Conservation (phyloP, 2,113 vertebrate genomes). For the Onychorhynchus coronatus region DNA sequence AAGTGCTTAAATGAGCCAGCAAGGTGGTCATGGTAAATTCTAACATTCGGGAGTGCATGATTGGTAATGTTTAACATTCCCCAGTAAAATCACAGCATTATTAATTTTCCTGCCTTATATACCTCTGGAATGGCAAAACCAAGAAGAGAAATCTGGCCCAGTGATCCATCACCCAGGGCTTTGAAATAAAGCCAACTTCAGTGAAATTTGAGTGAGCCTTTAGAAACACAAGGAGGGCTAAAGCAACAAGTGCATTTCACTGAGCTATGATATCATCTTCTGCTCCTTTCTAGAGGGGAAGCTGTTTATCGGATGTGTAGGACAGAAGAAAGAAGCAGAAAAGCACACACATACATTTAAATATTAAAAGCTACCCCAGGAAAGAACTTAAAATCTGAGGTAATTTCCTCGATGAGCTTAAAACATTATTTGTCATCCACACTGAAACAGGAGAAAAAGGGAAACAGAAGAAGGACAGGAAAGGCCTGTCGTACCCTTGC, state of each 20-base stretch:
- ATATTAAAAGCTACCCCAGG: slow-evolving; percentile 32
- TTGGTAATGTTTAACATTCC: not conserved
- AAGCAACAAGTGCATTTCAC: slow-evolving; percentile 35
- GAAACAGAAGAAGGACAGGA: not conserved
- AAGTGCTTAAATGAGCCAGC: not conserved
- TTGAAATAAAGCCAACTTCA: slow-evolving; percentile 23
- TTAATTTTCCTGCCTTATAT: slow-evolving; percentile 26
- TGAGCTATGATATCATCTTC: slow-evolving; percentile 43
- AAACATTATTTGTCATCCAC: slow-evolving; percentile 49
- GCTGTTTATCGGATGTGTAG: not conserved
- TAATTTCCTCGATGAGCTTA: slow-evolving; percentile 57
- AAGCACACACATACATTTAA: not conserved
- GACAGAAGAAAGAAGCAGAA: slow-evolving; percentile 13
- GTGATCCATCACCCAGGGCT: slow-evolving; percentile 7
- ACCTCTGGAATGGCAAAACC: slow-evolving; percentile 8
- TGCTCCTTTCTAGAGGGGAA: not conserved
- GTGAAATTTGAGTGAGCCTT: slow-evolving; percentile 33
- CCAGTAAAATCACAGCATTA: slow-evolving; percentile 26
- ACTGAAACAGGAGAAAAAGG: not conserved
- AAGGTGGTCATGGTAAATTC: not conserved
- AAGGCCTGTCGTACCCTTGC: not conserved
- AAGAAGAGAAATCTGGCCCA: slow-evolving; percentile 26
- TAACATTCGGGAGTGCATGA: not conserved
- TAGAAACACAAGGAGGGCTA: slow-evolving; percentile 17
- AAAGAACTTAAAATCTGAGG: slow-evolving; percentile 57